These are phyloP conservation scores for Echiichthys vipera DNA, from an alignment of 2,797 vertebrate species.

Conservation along the genomic window DNA sequence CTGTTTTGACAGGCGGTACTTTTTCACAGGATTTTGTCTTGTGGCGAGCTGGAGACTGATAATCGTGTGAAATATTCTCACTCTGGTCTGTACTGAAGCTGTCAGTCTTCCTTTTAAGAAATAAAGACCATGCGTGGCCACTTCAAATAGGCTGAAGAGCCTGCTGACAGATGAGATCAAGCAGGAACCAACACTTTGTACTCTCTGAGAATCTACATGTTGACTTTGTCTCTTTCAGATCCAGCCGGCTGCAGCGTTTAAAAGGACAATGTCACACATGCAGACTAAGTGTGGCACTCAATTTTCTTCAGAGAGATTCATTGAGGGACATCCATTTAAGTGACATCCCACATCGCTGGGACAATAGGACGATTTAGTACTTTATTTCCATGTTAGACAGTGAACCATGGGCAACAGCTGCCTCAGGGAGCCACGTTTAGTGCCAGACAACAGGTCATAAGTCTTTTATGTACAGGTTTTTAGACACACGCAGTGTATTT, in stretches of 20 bases:
- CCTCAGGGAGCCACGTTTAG: slow-evolving; percentile 35
- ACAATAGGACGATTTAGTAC: slow-evolving; percentile 58
- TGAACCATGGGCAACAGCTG: slow-evolving; percentile 49
- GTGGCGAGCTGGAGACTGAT: slow-evolving; percentile 43
- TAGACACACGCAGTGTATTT: slow-evolving; percentile 37
- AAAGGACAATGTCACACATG: slow-evolving; percentile 58
- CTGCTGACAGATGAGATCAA: slow-evolving; percentile 34
- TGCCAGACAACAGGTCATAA: slow-evolving; percentile 47
- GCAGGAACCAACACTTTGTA: slow-evolving; percentile 7
- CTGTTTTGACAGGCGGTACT: slow-evolving; percentile 69
- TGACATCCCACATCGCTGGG: slow-evolving; percentile 39
- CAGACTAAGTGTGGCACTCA: slow-evolving; percentile 45
- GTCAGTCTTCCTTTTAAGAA: slow-evolving; percentile 56
- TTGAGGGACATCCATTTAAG: slow-evolving; percentile 60
- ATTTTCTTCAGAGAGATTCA: slow-evolving; percentile 61
- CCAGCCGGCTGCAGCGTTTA: slow-evolving; percentile 17
- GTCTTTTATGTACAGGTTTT: slow-evolving; percentile 42
- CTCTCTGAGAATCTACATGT: slow-evolving; percentile 48
- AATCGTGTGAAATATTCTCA: slow-evolving; percentile 28
- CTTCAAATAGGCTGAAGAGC: slow-evolving; percentile 36
- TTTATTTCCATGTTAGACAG: slow-evolving; percentile 61
- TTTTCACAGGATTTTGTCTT: slow-evolving; percentile 60
- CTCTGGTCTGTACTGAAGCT: slow-evolving; percentile 43
- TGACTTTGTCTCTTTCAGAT: slow-evolving; percentile 44
- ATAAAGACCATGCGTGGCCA: slow-evolving; percentile 47